Evolutionary conservation across 1,140 invertebrate genomes (phyloP), one percentile per base, ranked within the genome.

Genomic region (Leptinotarsa lineolata): DNA sequence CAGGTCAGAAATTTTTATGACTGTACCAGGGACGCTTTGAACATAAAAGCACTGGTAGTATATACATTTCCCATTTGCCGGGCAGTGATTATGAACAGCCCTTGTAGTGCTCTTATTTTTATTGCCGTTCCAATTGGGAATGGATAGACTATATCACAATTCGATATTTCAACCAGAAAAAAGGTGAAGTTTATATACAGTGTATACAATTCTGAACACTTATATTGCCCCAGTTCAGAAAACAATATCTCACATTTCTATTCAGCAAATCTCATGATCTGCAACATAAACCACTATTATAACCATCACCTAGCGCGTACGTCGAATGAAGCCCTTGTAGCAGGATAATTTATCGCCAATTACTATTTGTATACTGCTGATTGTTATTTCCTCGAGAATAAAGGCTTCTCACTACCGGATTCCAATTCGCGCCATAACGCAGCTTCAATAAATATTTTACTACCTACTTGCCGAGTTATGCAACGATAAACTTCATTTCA

Each of bases 381-480:
- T 54, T 54, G 48, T 54, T 54, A 54, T 54, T 16, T 54, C n/a
- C 16, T 15, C 48, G 48, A 54, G 48, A 54, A 54, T 54, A 54
- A 54, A 54, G 48, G 48, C 48, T 54, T 54, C 48, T 15, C 48
- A 54, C 48, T 54, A 54, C 48, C 48, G 48, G 48, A 54, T 54
- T 54, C 48, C 48, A 18, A 54, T 54, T 54, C 48, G n/a, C 48
- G 48, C 48, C 48, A 54, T 54, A 54, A 54, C 48, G 48, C 6
- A 54, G n/a, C n/a, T 54, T 54, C 48, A 54, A 54, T 54, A 54
- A 54, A 54, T n/a, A 54, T 54, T 54, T 54, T 54, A 54, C 48
- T 54, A 54, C 48, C 48, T 54, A 54, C 48, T 54, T 15, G 15
- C 48, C 15, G 48, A 18, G 48, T 54, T 54, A 54, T 54, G 48